phyloP scores from a whole-genome alignment of 2,113 vertebrate genomes.

The Petrocephalus microphthalmus region DNA sequence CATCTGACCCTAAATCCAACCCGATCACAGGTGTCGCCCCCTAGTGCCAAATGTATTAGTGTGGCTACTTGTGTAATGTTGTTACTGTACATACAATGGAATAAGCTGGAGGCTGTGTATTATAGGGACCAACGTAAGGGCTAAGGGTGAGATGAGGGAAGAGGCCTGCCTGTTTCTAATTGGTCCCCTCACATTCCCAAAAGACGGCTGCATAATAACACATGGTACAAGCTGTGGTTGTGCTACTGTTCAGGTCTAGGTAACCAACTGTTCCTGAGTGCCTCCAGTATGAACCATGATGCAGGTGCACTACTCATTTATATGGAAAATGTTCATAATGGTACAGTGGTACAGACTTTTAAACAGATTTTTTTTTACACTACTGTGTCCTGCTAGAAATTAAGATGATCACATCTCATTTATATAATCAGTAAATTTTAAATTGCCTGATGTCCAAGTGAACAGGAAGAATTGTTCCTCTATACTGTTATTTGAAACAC shows the following conservation, averaged over 20 bases:
- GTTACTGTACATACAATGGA: neutral
- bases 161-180: neutral
- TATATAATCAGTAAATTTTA: neutral
- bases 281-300: neutral
- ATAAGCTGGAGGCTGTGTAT: neutral
- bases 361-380: neutral
- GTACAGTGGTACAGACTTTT: constrained; percentile 5
- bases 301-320: constrained; percentile 8
- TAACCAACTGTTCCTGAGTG: neutral
- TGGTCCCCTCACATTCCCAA: neutral
- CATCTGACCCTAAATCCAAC: neutral
- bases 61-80: neutral
- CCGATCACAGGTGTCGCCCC: neutral
- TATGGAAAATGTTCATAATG: neutral
- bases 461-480: neutral
- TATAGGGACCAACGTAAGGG: neutral
- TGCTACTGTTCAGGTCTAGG: neutral
- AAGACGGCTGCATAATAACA: neutral
- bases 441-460: neutral
- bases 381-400: neutral
- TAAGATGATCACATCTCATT: neutral
- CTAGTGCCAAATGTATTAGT: neutral
- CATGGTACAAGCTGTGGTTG: neutral
- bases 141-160: neutral
- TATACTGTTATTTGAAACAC: neutral